Conservation (phyloP, 2,797 vertebrate genomes). For the Eulemur albifrons region DNA sequence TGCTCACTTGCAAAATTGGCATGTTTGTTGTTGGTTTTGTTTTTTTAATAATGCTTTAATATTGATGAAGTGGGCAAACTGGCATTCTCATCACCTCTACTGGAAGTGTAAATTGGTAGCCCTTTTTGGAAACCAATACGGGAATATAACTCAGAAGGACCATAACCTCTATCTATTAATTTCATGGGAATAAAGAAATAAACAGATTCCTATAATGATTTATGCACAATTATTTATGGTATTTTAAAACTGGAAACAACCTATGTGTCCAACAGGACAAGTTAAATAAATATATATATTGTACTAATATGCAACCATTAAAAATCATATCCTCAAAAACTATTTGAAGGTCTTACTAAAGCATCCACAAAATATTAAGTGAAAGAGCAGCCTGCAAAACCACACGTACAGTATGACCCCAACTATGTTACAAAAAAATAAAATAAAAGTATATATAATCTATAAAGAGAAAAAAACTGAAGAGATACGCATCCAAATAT, state of each 20-base stretch:
- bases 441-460: background rate
- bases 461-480: conserved; percentile 11
- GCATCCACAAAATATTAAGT: background rate
- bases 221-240: background rate
- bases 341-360: background rate
- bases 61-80: background rate
- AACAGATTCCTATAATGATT: background rate
- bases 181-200: background rate
- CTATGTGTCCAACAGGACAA: background rate
- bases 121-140: background rate
- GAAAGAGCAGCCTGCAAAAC: background rate
- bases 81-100: background rate
- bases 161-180: background rate
- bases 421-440: background rate
- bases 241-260: background rate
- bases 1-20: background rate
- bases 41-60: background rate
- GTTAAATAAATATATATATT: background rate
- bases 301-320: background rate
- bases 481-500: background rate
- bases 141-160: background rate
- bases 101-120: background rate
- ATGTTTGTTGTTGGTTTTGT: background rate
- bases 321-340: conserved; percentile 21
- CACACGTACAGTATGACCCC: background rate